A percentile compares a stretch with the other conserved stretches of the same genome.
These are phyloP conservation scores for Centropus bengalensis DNA, from an alignment of 2,113 vertebrate species.

Conservation along the genomic window DNA sequence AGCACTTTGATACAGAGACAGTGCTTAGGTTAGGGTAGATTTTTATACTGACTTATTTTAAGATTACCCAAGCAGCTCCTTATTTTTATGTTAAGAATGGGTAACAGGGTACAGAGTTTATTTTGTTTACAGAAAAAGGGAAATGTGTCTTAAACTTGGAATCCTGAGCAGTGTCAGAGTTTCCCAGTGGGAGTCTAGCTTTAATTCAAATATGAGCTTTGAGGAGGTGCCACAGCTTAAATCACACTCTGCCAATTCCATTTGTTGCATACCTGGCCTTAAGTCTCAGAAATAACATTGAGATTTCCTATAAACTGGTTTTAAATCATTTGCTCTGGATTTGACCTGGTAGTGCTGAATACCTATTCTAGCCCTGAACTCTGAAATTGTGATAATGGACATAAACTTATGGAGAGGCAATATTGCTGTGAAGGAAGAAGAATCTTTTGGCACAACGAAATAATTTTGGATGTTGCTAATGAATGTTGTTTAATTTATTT, in stretches of 20 bases:
- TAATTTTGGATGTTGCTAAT: conserved; percentile 22
- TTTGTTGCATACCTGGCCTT: not conserved
- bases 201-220: not conserved
- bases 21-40: not conserved
- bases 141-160: conserved; percentile 20
- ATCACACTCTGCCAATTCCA: not conserved
- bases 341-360: not conserved
- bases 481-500: conserved; percentile 48
- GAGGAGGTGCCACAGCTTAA: not conserved
- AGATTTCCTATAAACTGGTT: not conserved
- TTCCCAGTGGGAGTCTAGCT: conserved; percentile 15
- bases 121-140: conserved; percentile 59
- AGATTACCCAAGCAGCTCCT: not conserved
- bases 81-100: conserved; percentile 29
- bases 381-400: not conserved
- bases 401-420: not conserved
- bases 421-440: not conserved
- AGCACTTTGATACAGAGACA: conserved; percentile 25
- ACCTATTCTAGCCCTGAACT: not conserved
- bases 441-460: conserved; percentile 2
- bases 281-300: not conserved
- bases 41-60: conserved; percentile 40
- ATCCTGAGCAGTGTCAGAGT: not conserved
- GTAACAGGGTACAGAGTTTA: conserved; percentile 40
- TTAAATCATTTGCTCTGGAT: not conserved